phyloP scores from a whole-genome alignment of 2,797 vertebrate genomes.

The Sardinella longiceps region DNA sequence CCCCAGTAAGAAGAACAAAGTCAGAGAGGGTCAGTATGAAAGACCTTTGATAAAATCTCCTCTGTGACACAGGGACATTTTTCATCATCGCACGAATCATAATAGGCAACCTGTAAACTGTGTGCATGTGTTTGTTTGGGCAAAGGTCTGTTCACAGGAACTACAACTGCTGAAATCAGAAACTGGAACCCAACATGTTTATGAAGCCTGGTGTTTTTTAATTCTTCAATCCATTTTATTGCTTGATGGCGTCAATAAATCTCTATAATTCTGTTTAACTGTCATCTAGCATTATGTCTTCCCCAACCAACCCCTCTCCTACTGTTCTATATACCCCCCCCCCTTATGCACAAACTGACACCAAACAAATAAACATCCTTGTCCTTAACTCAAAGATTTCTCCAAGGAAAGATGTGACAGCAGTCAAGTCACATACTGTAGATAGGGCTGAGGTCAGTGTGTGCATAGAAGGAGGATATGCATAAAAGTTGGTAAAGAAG shows the following conservation, averaged over 20 bases:
- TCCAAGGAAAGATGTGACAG: background rate
- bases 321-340: no score
- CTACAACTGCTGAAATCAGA: no score
- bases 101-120: background rate
- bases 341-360: no score
- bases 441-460: background rate
- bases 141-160: background rate
- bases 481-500: background rate
- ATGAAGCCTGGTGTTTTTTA: background rate
- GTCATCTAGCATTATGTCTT: no score
- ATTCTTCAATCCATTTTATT: no score
- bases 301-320: no score
- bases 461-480: background rate
- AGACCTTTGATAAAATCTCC: no score
- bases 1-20: constrained; percentile 10
- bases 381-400: background rate
- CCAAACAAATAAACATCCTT: no score
- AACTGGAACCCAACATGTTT: background rate
- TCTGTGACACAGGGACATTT: background rate
- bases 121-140: background rate
- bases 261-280: background rate
- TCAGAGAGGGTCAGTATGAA: no score
- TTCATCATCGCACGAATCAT: background rate
- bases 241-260: background rate
- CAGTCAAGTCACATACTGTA: background rate